Conservation (phyloP, 2,113 vertebrate genomes). For the cattle (Bos taurus) region DNA sequence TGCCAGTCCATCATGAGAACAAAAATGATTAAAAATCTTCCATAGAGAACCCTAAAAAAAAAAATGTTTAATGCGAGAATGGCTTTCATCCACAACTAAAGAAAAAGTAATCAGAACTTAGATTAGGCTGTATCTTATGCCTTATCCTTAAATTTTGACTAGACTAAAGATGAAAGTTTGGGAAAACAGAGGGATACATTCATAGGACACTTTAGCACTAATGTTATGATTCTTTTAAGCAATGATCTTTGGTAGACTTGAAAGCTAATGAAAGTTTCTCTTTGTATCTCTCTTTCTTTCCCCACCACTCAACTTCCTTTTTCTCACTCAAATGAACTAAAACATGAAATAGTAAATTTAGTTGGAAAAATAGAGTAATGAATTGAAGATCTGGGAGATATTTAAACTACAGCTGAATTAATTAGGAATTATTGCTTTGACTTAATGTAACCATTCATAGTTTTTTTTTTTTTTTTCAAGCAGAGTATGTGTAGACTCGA, state of each 20-base stretch:
- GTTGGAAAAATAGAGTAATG: background rate
- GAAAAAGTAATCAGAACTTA: background rate
- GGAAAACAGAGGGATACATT: background rate
- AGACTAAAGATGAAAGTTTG: background rate
- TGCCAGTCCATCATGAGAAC: background rate
- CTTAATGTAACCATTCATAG: background rate
- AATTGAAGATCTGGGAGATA: background rate
- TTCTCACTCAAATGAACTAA: background rate
- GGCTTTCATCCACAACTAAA: background rate
- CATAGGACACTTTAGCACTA: background rate
- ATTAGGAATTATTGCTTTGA: background rate
- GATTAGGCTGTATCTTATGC: background rate
- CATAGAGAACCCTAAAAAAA: background rate
- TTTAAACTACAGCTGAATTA: background rate
- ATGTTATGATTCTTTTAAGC: background rate
- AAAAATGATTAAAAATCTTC: background rate
- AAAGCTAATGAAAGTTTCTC: background rate
- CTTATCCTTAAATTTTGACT: background rate
- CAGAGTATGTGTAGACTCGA: background rate
- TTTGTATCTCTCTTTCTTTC: background rate
- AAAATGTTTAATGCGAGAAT: background rate
- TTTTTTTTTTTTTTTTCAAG: background rate
- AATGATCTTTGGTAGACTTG: background rate
- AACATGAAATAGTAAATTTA: background rate
- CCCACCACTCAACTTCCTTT: accelerated